These are phyloP conservation scores for Tanypteryx hageni DNA, from an alignment of 2,888 invertebrate species.

Conservation along the genomic window DNA sequence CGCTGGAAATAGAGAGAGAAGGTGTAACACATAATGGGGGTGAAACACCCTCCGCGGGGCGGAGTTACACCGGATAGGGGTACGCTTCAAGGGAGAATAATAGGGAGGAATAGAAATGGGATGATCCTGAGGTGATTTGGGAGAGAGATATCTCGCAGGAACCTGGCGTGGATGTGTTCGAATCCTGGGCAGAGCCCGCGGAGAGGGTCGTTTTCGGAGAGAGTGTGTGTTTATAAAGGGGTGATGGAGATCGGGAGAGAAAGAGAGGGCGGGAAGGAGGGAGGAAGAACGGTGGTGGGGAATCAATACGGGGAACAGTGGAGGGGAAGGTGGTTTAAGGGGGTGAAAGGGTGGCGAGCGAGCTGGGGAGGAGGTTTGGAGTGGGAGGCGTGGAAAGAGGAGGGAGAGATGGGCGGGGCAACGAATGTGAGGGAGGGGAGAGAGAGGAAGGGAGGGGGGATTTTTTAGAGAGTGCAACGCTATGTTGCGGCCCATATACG, in stretches of 20 bases:
- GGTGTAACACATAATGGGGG: too few species aligned
- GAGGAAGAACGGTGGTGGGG: not conserved
- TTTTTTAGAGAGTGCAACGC: conserved; percentile 3
- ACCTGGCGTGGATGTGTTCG: not conserved
- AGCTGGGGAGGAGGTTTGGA: too few species aligned
- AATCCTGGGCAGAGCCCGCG: not conserved
- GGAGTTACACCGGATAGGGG: too few species aligned
- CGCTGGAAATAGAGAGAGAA: too few species aligned
- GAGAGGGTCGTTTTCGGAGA: not conserved
- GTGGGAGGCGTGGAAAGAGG: too few species aligned
- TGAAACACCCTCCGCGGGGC: too few species aligned
- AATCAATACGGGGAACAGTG: not conserved
- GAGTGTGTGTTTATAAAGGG: too few species aligned
- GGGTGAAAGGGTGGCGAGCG: not conserved
- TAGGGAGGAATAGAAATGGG: not conserved
- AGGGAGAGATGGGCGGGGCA: too few species aligned
- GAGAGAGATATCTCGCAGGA: not conserved
- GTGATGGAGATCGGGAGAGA: not conserved
- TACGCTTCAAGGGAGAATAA: not conserved
- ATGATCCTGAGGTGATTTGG: not conserved
- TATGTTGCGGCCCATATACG: conserved; percentile 15
- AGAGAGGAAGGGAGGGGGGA: too few species aligned
- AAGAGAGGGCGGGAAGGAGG: not conserved
- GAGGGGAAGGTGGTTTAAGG: not conserved
- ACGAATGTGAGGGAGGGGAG: too few species aligned